Conservation (phyloP, 2,888 invertebrate genomes). For the Rotaria magnacalcarata region DNA sequence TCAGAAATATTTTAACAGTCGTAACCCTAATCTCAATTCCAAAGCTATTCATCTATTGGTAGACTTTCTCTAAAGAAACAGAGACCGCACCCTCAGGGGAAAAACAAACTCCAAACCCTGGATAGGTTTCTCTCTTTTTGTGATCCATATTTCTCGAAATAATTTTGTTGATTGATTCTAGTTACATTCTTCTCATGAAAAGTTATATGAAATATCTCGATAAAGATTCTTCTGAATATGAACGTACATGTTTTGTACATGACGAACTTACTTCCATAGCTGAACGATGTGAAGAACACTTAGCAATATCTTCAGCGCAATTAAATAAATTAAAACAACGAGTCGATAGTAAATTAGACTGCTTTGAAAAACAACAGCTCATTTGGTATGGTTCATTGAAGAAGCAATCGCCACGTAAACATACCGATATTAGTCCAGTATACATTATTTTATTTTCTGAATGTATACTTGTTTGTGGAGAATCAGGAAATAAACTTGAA, state of each 20-base stretch:
- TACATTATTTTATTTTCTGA: background rate
- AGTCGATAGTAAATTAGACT: background rate
- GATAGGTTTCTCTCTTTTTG: too few relatives aligned
- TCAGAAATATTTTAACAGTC: too few relatives aligned
- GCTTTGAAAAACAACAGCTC: background rate
- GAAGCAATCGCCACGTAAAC: background rate
- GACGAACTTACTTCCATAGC: background rate
- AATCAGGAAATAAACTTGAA: background rate
- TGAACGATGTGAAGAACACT: background rate
- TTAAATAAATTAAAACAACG: background rate
- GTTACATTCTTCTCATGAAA: conserved; percentile 7
- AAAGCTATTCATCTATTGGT: too few relatives aligned
- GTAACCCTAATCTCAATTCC: too few relatives aligned
- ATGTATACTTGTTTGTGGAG: background rate
- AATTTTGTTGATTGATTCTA: background rate
- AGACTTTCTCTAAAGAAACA: too few relatives aligned
- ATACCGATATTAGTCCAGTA: background rate
- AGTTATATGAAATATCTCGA: background rate
- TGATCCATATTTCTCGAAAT: too few relatives aligned
- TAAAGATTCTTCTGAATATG: background rate
- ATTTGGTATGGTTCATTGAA: background rate
- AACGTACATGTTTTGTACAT: background rate
- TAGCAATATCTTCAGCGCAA: background rate
- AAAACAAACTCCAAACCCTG: too few relatives aligned
- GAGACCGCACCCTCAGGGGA: too few relatives aligned